phyloP scores from a whole-genome alignment of 2,888 invertebrate genomes.

The Melanargia galathea region DNA sequence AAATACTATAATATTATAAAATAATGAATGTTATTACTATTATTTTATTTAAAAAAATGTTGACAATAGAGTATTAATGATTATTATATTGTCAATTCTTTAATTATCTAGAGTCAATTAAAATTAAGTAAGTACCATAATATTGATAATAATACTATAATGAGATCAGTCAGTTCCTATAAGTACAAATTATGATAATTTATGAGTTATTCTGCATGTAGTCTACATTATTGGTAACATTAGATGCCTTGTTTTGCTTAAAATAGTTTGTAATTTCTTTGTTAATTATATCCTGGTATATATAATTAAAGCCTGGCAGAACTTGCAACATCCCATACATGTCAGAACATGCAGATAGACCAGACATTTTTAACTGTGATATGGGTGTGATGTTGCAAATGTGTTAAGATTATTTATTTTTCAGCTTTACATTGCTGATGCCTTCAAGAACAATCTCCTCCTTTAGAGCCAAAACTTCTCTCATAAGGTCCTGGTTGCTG shows the following conservation, averaged over 20 bases:
- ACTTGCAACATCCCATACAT: background rate
- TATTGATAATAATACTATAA: constrained; percentile 11
- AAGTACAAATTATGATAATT: background rate
- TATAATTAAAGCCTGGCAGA: background rate
- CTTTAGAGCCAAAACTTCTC: constrained; percentile 59
- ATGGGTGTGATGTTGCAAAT: too few relatives aligned
- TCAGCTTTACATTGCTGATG: constrained; percentile 40
- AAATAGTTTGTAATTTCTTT: background rate
- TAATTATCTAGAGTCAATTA: background rate
- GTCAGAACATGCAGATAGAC: too few relatives aligned
- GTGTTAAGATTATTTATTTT: constrained; percentile 23
- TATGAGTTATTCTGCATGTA: background rate
- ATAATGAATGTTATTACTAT: background rate
- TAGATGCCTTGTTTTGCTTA: constrained; percentile 5
- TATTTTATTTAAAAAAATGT: background rate
- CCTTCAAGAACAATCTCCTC: constrained; percentile 60
- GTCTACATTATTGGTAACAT: constrained; percentile 4
- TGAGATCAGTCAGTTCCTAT: constrained; percentile 27
- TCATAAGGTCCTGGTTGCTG: constrained; percentile 59
- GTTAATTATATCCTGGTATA: too few relatives aligned
- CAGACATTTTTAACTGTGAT: too few relatives aligned
- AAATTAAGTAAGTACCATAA: background rate
- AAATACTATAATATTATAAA: too few relatives aligned
- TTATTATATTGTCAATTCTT: background rate
- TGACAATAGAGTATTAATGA: background rate